phyloP scores from a whole-genome alignment of 2,113 vertebrate genomes.

The human (Homo sapiens) region GRCh38 chr16:27061501-27062000 shows the following conservation, averaged over 20 bases:
- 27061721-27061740: background rate
- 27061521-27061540: background rate
- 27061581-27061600: background rate
- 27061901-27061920: background rate
- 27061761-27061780: background rate
- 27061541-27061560: background rate
- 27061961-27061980: background rate
- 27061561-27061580: background rate
- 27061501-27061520: background rate
- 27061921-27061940: background rate
- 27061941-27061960: background rate
- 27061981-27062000: fast-evolving
- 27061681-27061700: background rate
- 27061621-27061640: background rate
- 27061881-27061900: background rate
- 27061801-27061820: background rate
- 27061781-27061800: background rate
- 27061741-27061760: background rate
- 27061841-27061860: background rate
- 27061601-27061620: too few relatives aligned
- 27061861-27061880: background rate
- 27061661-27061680: background rate
- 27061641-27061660: background rate
- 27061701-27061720: background rate
- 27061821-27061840: background rate